phyloP scores from a whole-genome alignment of 2,797 vertebrate species.

The Eleutherodactylus coqui region DNA sequence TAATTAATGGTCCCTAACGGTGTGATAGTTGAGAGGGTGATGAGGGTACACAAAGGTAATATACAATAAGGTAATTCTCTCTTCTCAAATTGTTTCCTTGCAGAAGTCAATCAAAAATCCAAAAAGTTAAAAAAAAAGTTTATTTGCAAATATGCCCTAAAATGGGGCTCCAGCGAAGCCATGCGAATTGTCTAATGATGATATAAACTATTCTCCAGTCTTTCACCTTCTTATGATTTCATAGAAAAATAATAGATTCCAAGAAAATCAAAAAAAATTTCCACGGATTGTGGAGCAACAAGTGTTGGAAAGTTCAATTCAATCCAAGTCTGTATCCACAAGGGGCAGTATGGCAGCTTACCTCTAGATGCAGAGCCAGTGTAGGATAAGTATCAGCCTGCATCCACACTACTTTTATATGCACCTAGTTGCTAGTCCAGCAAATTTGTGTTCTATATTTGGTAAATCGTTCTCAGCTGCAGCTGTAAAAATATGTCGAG shows the following conservation, averaged over 20 bases:
- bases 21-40: too few relatives aligned
- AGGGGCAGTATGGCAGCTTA: slow-evolving; percentile 17
- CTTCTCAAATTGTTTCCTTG: too few relatives aligned
- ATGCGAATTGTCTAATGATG: neutral
- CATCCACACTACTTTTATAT: slow-evolving; percentile 71
- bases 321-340: neutral
- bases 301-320: neutral
- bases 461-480: slow-evolving; percentile 75
- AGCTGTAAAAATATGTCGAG: slow-evolving; percentile 75
- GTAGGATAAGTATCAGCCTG: slow-evolving; percentile 32
- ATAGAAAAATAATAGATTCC: neutral
- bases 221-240: neutral
- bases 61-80: too few relatives aligned
- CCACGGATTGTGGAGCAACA: neutral
- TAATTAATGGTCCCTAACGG: neutral
- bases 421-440: slow-evolving; percentile 71
- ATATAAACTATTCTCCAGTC: neutral
- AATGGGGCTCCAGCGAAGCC: neutral
- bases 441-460: slow-evolving; percentile 74
- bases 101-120: too few relatives aligned
- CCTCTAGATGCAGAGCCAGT: slow-evolving; percentile 53
- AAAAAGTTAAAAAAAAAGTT: too few relatives aligned
- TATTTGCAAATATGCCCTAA: neutral
- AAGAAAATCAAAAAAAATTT: neutral
- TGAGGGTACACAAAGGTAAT: too few relatives aligned